phyloP scores from a whole-genome alignment of 2,888 invertebrate genomes.

The Nematopogon swammerdamellus region DNA sequence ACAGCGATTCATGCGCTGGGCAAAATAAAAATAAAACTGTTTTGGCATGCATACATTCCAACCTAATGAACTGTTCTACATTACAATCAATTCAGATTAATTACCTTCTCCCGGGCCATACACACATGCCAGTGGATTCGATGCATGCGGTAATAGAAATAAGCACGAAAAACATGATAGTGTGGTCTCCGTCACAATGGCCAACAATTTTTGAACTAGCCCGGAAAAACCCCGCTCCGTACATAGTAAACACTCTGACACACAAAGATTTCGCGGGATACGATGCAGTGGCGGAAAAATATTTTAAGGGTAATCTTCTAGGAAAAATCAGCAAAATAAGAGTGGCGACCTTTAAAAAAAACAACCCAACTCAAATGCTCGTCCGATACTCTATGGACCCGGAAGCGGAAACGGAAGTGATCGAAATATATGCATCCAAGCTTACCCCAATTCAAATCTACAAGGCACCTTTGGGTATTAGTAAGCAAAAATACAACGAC shows the following conservation, averaged over 20 bases:
- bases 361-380: neutral
- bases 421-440: neutral
- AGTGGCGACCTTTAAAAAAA: neutral
- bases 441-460: neutral
- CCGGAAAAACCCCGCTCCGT: constrained; percentile 6
- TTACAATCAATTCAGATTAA: constrained; percentile 8
- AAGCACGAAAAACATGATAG: constrained; percentile 7
- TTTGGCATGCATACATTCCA: no score
- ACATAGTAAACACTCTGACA: neutral
- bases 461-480: neutral
- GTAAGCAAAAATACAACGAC: neutral
- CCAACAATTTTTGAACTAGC: constrained; percentile 8
- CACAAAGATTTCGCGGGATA: neutral
- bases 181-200: constrained; percentile 11
- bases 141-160: constrained; percentile 10
- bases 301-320: neutral
- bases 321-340: neutral
- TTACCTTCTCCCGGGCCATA: constrained; percentile 12
- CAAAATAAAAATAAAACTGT: no score
- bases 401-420: neutral
- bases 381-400: neutral
- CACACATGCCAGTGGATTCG: constrained; percentile 1
- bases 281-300: neutral
- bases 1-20: no score
- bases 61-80: neutral